These are phyloP conservation scores for Trichechus manatus DNA, from an alignment of 2,113 vertebrate species.

Conservation along the genomic window DNA sequence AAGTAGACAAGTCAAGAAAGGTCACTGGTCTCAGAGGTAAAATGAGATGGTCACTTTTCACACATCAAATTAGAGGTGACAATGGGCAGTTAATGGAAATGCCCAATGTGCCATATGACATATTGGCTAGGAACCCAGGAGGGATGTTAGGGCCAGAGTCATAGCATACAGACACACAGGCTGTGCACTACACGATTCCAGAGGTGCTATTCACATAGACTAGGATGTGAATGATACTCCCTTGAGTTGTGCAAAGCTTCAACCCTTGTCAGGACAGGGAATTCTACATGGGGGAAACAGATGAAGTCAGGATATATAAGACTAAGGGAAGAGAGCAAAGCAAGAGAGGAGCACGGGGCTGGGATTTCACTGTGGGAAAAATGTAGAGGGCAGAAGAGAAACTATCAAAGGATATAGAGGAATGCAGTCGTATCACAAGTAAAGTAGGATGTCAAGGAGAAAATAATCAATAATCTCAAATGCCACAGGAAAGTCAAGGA, in stretches of 20 bases:
- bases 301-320: background rate
- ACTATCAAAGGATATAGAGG: background rate
- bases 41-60: background rate
- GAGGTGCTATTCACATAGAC: background rate
- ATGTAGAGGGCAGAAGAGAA: background rate
- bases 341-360: background rate
- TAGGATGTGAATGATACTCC: background rate
- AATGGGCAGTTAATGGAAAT: background rate
- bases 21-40: background rate
- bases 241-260: background rate
- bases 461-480: slow-evolving; percentile 13
- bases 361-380: background rate
- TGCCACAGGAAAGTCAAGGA: background rate
- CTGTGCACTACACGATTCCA: background rate
- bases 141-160: background rate
- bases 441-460: background rate
- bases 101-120: background rate
- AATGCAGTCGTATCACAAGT: background rate
- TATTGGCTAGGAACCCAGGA: background rate
- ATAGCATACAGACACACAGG: background rate
- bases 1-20: background rate
- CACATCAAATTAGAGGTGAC: background rate
- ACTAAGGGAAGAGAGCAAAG: background rate
- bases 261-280: background rate
- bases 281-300: background rate